These are phyloP conservation scores for Fabriciana adippe DNA, from an alignment of 2,888 invertebrate species.

Conservation along the genomic window DNA sequence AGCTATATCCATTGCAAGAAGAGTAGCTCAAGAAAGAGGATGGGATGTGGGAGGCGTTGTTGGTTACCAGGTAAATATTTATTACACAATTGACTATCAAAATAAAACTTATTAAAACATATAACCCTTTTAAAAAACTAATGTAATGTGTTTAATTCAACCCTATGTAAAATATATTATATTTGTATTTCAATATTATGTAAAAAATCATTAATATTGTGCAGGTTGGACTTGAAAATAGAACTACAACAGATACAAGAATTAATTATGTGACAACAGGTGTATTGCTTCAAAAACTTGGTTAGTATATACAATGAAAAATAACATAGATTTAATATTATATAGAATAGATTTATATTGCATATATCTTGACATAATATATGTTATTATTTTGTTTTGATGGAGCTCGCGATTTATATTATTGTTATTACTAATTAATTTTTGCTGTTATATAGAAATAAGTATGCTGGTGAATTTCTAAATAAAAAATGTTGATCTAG, in stretches of 20 bases:
- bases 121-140: too few relatives aligned
- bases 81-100: neutral
- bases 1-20: conserved; percentile 92
- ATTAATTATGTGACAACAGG: conserved; percentile 95
- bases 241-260: conserved; percentile 85
- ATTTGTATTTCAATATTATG: neutral
- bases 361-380: neutral
- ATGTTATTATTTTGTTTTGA: neutral
- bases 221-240: conserved; percentile 87
- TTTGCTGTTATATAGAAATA: too few relatives aligned
- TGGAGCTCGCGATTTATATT: too few relatives aligned
- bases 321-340: too few relatives aligned
- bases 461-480: too few relatives aligned
- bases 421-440: too few relatives aligned
- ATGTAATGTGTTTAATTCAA: too few relatives aligned
- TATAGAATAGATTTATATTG: too few relatives aligned
- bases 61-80: conserved; percentile 89
- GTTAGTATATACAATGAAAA: conserved; percentile 49
- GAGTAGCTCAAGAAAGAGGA: conserved; percentile 91
- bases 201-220: conserved; percentile 16
- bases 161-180: neutral
- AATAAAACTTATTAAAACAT: neutral
- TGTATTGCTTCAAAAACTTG: conserved; percentile 90
- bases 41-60: conserved; percentile 92
- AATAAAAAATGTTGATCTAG: too few relatives aligned